These are phyloP conservation scores for Busseola fusca DNA, from an alignment of 2,888 invertebrate genomes.

Conservation along the genomic window DNA sequence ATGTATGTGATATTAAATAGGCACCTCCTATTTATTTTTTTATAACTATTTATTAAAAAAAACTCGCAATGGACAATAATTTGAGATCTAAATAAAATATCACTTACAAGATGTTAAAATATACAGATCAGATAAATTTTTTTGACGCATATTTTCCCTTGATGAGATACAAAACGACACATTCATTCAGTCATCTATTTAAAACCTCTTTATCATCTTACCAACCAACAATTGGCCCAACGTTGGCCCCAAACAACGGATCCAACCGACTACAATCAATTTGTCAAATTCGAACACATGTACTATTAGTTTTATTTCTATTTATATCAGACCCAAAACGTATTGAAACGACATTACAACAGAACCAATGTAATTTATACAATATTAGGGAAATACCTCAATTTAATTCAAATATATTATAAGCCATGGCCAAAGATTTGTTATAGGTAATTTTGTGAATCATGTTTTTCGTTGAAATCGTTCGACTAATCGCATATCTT, in stretches of 20 bases:
- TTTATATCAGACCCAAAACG: conserved; percentile 55
- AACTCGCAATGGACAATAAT: neutral
- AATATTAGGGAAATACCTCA: conserved; percentile 55
- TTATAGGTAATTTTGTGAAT: conserved; percentile 23
- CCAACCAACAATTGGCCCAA: conserved; percentile 23
- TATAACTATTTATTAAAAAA: neutral
- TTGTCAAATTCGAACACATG: conserved; percentile 66
- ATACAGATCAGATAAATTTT: too few species aligned
- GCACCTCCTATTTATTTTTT: neutral
- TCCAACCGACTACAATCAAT: conserved; percentile 65
- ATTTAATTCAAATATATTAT: conserved; percentile 18
- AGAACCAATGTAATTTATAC: conserved; percentile 61
- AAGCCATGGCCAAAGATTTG: conserved; percentile 27
- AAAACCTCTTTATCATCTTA: neutral
- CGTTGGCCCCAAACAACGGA: conserved; percentile 34
- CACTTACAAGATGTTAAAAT: neutral
- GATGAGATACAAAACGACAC: neutral
- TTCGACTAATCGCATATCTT: conserved; percentile 29
- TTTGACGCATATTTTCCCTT: neutral
- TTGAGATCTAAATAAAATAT: neutral
- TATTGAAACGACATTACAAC: conserved; percentile 66
- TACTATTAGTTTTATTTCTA: conserved; percentile 65
- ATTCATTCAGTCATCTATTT: neutral
- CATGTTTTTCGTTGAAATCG: conserved; percentile 32
- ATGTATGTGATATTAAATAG: neutral